A percentile compares a stretch with the other conserved stretches of the same genome.
Conservation (phyloP, 2,888 invertebrate genomes). For the Melikaiella ostensackeni region DNA sequence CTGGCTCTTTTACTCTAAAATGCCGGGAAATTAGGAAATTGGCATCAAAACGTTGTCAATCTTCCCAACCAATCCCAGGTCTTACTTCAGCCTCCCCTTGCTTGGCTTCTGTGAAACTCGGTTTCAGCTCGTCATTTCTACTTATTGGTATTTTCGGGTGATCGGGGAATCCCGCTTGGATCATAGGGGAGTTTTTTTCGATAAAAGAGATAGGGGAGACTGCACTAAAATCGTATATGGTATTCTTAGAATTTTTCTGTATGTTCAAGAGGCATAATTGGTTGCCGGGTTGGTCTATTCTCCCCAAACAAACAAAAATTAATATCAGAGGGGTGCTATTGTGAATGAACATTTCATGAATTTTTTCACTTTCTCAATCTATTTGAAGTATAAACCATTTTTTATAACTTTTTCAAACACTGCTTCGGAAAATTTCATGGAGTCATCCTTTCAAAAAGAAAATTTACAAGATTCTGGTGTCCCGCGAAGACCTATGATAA, state of each 20-base stretch:
- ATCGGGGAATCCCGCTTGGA: slow-evolving; percentile 7
- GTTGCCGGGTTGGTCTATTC: background rate
- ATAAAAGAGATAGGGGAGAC: slow-evolving; percentile 3
- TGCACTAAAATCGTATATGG: background rate
- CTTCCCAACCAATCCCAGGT: background rate
- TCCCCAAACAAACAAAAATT: background rate
- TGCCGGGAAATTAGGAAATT: slow-evolving; percentile 24
- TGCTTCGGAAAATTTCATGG: background rate
- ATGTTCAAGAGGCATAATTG: background rate
- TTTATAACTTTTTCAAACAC: background rate
- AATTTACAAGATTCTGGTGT: too few relatives aligned
- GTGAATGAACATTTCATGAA: background rate
- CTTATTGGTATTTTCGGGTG: slow-evolving; percentile 12
- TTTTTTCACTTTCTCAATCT: background rate
- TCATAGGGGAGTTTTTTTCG: slow-evolving; percentile 28
- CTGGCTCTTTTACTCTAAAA: slow-evolving; percentile 2
- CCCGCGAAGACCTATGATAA: too few relatives aligned
- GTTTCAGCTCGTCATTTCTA: background rate
- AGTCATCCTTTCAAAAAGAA: too few relatives aligned
- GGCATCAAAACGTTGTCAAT: background rate
- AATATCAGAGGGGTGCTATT: background rate
- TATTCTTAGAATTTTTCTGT: slow-evolving; percentile 22
- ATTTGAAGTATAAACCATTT: background rate
- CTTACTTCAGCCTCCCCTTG: too few relatives aligned
- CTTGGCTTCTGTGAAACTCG: too few relatives aligned